A percentile compares a stretch with the other conserved stretches of the same genome.
These are phyloP conservation scores for Siniperca undulata DNA, from an alignment of 2,797 vertebrate genomes.

Conservation along the genomic window DNA sequence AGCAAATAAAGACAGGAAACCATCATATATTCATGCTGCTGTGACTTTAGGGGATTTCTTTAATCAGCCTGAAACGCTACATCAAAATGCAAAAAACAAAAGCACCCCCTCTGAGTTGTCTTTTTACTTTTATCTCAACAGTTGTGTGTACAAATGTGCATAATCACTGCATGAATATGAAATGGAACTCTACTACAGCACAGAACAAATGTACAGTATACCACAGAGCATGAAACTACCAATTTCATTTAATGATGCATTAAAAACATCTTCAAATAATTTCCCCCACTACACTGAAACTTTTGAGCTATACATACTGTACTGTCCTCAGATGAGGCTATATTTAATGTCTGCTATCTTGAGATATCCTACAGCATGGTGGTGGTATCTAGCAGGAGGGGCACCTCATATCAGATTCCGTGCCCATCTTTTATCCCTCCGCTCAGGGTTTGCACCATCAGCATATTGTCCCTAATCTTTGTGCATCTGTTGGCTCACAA, in stretches of 20 bases:
- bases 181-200: neutral
- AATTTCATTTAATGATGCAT: neutral
- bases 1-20: conserved; percentile 1
- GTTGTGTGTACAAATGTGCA: conserved; percentile 16
- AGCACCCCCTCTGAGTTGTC: neutral
- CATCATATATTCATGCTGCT: conserved; percentile 24
- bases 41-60: neutral
- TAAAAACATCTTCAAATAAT: neutral
- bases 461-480: conserved; percentile 70
- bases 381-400: conserved; percentile 14
- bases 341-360: conserved; percentile 46
- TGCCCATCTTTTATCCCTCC: conserved; percentile 44
- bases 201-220: neutral
- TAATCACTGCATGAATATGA: conserved; percentile 8
- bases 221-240: neutral
- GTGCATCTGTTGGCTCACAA: conserved; percentile 69
- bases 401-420: conserved; percentile 47
- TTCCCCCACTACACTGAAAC: neutral
- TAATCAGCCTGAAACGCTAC: conserved; percentile 27
- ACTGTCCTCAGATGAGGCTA: conserved; percentile 17
- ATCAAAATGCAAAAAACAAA: conserved; percentile 26
- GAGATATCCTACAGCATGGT: conserved; percentile 22
- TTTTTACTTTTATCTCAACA: conserved; percentile 25
- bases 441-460: conserved; percentile 49
- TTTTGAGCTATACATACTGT: neutral